Conservation (phyloP, 2,113 vertebrate species). For the Pardalotus punctatus region DNA sequence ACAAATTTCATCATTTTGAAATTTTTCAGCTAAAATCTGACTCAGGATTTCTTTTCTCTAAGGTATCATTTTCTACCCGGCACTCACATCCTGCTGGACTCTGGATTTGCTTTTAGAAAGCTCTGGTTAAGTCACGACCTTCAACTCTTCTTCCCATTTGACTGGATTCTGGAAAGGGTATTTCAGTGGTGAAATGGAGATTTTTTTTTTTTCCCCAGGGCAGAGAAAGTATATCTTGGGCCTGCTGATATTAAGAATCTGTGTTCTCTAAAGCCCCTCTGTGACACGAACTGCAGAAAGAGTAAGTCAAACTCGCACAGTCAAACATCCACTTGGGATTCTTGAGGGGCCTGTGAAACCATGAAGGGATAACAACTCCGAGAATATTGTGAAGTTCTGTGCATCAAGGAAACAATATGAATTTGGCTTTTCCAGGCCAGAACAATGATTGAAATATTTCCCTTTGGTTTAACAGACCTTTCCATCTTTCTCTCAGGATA, state of each 20-base stretch:
- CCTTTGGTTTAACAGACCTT: neutral
- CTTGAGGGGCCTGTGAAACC: neutral
- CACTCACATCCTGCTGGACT: neutral
- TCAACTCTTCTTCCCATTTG: neutral
- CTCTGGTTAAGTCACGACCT: neutral
- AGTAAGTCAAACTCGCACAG: neutral
- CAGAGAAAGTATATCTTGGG: neutral
- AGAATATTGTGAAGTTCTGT: neutral
- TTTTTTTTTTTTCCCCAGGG: neutral
- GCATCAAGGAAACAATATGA: neutral
- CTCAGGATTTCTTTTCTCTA: neutral
- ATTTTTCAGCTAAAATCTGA: neutral
- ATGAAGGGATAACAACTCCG: neutral
- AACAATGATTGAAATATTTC: neutral
- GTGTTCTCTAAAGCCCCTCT: neutral
- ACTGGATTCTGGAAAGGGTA: neutral
- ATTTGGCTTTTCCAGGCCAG: neutral
- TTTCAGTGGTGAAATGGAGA: neutral
- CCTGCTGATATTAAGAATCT: neutral
- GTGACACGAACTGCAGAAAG: neutral
- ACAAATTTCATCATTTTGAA: neutral
- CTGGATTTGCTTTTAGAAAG: neutral
- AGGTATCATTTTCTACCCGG: neutral
- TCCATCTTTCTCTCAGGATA: neutral
- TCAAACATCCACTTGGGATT: neutral